A percentile compares a stretch with the other conserved stretches of the same genome.
phyloP scores from a whole-genome alignment of 2,797 vertebrate genomes.

The Sebastes ruberrimus region DNA sequence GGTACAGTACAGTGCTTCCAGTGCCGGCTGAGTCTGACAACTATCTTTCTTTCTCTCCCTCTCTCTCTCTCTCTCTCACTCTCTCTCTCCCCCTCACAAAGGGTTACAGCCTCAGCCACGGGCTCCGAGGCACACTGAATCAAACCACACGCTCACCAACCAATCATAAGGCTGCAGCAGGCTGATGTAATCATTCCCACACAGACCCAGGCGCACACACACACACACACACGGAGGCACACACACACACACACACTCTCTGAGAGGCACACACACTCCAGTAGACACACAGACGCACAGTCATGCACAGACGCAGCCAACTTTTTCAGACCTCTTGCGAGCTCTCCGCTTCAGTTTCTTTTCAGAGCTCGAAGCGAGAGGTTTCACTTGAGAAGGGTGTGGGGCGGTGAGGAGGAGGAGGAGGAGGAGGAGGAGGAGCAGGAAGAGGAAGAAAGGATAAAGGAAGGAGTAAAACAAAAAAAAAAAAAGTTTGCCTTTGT shows the following conservation, averaged over 20 bases:
- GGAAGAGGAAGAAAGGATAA: background rate
- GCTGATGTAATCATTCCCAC: conserved; percentile 93
- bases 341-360: conserved; percentile 60
- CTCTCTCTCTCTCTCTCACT: conserved; percentile 31
- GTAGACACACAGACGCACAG: conserved; percentile 76
- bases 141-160: conserved; percentile 89
- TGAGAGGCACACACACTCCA: conserved; percentile 27
- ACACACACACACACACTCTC: conserved; percentile 11
- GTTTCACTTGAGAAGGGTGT: conserved; percentile 65
- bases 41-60: conserved; percentile 66
- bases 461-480: conserved; percentile 2
- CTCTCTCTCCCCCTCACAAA: conserved; percentile 88
- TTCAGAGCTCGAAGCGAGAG: conserved; percentile 51
- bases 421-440: background rate
- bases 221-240: conserved; percentile 21
- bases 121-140: conserved; percentile 90
- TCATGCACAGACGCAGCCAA: conserved; percentile 74
- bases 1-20: conserved; percentile 78
- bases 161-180: conserved; percentile 86
- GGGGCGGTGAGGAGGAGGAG: conserved; percentile 19
- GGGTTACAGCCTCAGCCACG: conserved; percentile 85
- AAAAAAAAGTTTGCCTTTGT: conserved; percentile 33
- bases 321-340: conserved; percentile 68
- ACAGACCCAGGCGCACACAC: conserved; percentile 73
- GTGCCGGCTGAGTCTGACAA: conserved; percentile 83